A percentile compares a stretch with the other conserved stretches of the same genome.
These are phyloP conservation scores for Diarsia dahlii DNA, from an alignment of 2,888 invertebrate species.

Conservation along the genomic window DNA sequence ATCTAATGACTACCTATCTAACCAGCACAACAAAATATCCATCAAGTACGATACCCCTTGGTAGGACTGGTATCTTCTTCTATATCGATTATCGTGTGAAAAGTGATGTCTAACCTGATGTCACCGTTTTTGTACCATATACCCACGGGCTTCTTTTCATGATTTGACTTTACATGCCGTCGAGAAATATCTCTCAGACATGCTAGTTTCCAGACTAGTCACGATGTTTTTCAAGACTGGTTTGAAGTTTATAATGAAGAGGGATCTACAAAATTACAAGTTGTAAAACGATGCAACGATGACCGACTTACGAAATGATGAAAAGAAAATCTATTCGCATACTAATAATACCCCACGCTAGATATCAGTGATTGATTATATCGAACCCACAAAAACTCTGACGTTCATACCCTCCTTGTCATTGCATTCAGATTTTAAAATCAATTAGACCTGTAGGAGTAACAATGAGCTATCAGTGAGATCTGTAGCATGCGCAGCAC, in stretches of 20 bases:
- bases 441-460: constrained; percentile 53
- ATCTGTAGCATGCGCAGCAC: constrained; percentile 39
- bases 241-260: not conserved
- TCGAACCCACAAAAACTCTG: constrained; percentile 21
- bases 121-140: too few relatives aligned
- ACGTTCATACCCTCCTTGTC: constrained; percentile 23
- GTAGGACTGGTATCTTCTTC: not conserved
- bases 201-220: too few relatives aligned
- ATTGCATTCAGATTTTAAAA: constrained; percentile 35
- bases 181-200: too few relatives aligned
- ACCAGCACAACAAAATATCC: not conserved
- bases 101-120: too few relatives aligned
- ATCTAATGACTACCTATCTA: not conserved
- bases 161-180: too few relatives aligned
- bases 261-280: not conserved
- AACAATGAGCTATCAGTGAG: constrained; percentile 50
- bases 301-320: constrained; percentile 13
- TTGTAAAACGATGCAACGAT: not conserved
- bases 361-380: constrained; percentile 26
- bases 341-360: constrained; percentile 6
- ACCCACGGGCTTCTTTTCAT: too few relatives aligned
- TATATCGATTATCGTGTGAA: too few relatives aligned
- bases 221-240: not conserved
- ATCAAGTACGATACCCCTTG: not conserved
- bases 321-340: not conserved